Evolutionary conservation across 2,888 invertebrate species (phyloP).

Genomic region (Acrobasis repandana): DNA sequence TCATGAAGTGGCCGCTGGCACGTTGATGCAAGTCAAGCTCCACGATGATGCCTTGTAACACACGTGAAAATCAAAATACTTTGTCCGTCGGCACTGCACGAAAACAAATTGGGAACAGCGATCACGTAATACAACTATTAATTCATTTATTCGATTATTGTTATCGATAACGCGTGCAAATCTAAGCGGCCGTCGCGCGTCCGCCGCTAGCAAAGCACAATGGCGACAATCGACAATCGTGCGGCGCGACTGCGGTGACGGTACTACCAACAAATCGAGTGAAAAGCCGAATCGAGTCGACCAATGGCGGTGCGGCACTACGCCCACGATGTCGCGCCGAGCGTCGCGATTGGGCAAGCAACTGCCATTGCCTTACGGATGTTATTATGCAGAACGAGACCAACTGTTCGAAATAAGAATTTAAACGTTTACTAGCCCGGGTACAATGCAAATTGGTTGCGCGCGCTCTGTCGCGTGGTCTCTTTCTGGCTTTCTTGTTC

Average conservation of each 20-base stretch:
- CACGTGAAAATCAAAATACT: slow-evolving; percentile 42
- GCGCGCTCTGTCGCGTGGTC: slow-evolving; percentile 66
- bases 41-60: slow-evolving; percentile 84
- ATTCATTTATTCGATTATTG: slow-evolving; percentile 41
- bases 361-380: slow-evolving; percentile 81
- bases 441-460: slow-evolving; percentile 80
- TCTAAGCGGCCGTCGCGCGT: slow-evolving; percentile 64
- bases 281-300: slow-evolving; percentile 65
- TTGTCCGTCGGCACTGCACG: slow-evolving; percentile 58
- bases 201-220: slow-evolving; percentile 69
- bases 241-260: slow-evolving; percentile 75
- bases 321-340: slow-evolving; percentile 73
- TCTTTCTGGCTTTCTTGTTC: slow-evolving; percentile 60
- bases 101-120: slow-evolving; percentile 33
- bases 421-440: slow-evolving; percentile 76
- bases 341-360: slow-evolving; percentile 77
- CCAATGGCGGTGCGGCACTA: slow-evolving; percentile 67
- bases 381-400: slow-evolving; percentile 81
- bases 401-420: slow-evolving; percentile 78
- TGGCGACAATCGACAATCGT: slow-evolving; percentile 81
- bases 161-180: slow-evolving; percentile 65
- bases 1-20: slow-evolving; percentile 90
- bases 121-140: slow-evolving; percentile 9
- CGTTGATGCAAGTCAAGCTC: slow-evolving; percentile 90
- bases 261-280: slow-evolving; percentile 77